A percentile compares a stretch with the other conserved stretches of the same genome.
Conservation (phyloP, 2,113 vertebrate genomes). For the Rhynchomys soricoides region DNA sequence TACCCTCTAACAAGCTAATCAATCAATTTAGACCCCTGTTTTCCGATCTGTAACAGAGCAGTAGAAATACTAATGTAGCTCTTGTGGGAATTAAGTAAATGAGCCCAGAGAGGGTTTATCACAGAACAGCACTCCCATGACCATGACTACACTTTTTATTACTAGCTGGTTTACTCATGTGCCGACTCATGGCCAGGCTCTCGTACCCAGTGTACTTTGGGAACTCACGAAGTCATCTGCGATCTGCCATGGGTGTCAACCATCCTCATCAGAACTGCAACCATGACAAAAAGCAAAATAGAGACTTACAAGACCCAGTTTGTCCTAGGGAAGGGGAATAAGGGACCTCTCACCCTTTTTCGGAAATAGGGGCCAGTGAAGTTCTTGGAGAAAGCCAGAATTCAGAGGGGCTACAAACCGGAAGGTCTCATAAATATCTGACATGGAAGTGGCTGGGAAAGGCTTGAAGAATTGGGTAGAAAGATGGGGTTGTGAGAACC, state of each 20-base stretch:
- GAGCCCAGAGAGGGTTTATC: background rate
- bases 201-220: background rate
- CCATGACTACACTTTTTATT: background rate
- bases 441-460: background rate
- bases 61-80: background rate
- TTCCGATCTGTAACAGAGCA: constrained; percentile 40
- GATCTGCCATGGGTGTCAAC: background rate
- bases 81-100: constrained; percentile 7
- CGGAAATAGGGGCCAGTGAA: background rate
- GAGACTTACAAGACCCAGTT: background rate
- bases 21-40: background rate
- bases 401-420: background rate
- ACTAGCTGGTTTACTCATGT: background rate
- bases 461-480: no score
- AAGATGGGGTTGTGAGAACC: no score
- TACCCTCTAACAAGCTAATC: background rate
- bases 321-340: background rate
- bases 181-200: background rate
- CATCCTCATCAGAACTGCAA: background rate
- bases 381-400: background rate
- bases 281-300: background rate
- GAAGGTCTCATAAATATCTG: background rate
- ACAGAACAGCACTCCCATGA: background rate
- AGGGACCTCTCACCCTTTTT: background rate
- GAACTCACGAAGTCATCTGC: background rate